Evolutionary conservation across 2,797 vertebrate genomes (phyloP).

Genomic region (Anguilla obscura): DNA sequence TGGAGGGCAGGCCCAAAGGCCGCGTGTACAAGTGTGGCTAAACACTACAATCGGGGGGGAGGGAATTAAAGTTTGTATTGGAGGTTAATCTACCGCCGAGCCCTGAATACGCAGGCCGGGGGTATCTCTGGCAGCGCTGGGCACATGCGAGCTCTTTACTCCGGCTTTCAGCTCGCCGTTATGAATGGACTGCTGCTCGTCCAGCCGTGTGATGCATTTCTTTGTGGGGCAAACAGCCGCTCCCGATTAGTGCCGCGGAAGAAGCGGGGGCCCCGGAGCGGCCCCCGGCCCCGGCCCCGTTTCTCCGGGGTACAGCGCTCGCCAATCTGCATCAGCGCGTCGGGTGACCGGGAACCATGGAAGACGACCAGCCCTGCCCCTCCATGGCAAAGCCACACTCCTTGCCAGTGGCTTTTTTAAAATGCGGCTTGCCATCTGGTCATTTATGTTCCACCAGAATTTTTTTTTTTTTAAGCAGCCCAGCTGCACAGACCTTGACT

Average conservation of each 20-base stretch:
- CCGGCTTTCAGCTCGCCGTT: slow-evolving; percentile 41
- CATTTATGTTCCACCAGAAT: slow-evolving; percentile 35
- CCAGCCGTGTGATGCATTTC: slow-evolving; percentile 54
- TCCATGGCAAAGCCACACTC: neutral
- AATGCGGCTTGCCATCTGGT: slow-evolving; percentile 48
- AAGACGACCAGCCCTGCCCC: slow-evolving; percentile 36
- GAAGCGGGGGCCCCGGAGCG: too few relatives aligned
- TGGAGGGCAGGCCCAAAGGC: neutral
- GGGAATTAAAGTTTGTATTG: slow-evolving; percentile 40
- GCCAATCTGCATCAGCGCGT: slow-evolving; percentile 34
- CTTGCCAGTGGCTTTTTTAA: neutral
- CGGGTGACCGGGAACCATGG: slow-evolving; percentile 36
- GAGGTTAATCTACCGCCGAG: slow-evolving; percentile 49
- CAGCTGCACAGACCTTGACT: slow-evolving; percentile 28
- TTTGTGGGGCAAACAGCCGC: slow-evolving; percentile 48
- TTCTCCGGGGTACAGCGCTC: neutral
- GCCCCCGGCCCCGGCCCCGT: too few relatives aligned
- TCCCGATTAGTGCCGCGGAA: neutral
- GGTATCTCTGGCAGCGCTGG: slow-evolving; percentile 22
- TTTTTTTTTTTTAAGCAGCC: neutral
- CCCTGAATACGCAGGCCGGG: slow-evolving; percentile 35
- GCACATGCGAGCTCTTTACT: slow-evolving; percentile 46
- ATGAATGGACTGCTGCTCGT: slow-evolving; percentile 53
- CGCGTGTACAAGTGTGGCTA: slow-evolving; percentile 21
- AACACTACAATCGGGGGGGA: slow-evolving; percentile 18